phyloP scores from a whole-genome alignment of 23 tunicate genomes.

The Halocynthia roretzi region DNA sequence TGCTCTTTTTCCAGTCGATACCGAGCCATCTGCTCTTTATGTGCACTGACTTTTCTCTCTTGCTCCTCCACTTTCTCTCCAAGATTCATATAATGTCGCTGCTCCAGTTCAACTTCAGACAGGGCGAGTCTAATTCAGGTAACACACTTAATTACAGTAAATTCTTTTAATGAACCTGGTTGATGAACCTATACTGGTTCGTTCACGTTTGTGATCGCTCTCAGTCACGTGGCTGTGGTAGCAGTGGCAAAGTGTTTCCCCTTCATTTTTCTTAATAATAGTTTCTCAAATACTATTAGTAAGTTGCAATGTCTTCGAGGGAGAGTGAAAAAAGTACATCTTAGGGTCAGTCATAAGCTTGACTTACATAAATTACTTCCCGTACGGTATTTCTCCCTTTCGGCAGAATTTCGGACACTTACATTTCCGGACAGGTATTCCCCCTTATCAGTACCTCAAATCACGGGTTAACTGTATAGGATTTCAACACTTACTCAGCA shows the following conservation, averaged over 20 bases:
- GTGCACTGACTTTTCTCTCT: slow-evolving; percentile 52
- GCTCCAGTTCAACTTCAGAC: slow-evolving; percentile 49
- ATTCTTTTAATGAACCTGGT: neutral
- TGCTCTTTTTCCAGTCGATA: slow-evolving; percentile 53
- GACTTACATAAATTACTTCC: too few relatives aligned
- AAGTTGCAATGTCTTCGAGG: neutral
- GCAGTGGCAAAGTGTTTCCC: neutral
- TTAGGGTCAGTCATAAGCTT: too few relatives aligned
- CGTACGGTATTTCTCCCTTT: too few relatives aligned
- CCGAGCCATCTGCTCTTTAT: slow-evolving; percentile 71
- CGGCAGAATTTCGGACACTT: neutral
- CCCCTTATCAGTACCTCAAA: too few relatives aligned
- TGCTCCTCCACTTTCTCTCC: slow-evolving; percentile 74
- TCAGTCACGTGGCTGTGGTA: neutral
- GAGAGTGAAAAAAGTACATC: neutral
- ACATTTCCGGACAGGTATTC: neutral
- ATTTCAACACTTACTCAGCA: slow-evolving; percentile 49
- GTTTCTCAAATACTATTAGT: neutral
- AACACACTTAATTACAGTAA: neutral
- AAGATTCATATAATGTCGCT: slow-evolving; percentile 61
- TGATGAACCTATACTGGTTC: too few relatives aligned
- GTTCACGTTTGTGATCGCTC: neutral
- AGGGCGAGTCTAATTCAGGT: slow-evolving; percentile 28
- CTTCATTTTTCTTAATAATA: neutral
- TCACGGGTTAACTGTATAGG: too few relatives aligned